Base-by-base conservation (phyloP, 2,888 invertebrate genomes). In the Octodonta nipae region DNA sequence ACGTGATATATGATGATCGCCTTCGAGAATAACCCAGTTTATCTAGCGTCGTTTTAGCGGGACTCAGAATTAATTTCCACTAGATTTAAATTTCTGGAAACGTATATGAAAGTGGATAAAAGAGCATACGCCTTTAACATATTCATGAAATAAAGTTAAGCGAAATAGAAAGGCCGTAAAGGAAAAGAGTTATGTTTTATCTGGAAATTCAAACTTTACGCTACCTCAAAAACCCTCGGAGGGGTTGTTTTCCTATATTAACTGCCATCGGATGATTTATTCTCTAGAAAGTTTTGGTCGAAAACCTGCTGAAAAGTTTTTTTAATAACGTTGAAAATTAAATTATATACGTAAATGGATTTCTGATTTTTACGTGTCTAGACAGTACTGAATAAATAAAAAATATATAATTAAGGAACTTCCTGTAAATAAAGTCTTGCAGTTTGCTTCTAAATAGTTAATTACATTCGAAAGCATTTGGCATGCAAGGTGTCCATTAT, bases 191-290 rank as follows among this genome's bases (percentile, higher is more conserved):
- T 35, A 35, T 32, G 35, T 25, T 28, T 35, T 25, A 28, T 35
- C 32, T 28, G 27, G 28, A 32, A 8, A 28, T 17, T 29, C 29
- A 13, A 16, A 34, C 34, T 34, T 29, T 17, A 28, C 17, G 34
- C 30, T 30, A 34, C 26, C 34, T 26, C 24, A 26, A 29, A 26
- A 26, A 34, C 29, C 30, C 36, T 33, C 32, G 14, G 24, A 36
- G 32, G 32, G 35, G 32, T 32, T 35, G 35, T 36, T 36, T 36
- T 36, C 32, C 30, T 32, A 24, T 34, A 34, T 30, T 36, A 36
- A 34, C 32, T 33, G 36, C 33, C 36, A 28, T 34, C 30, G 36
- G 34, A 36, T 30, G 36, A 32, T 32, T 35, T 35, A 35, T n/a
- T n/a, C n/a, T n/a, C n/a, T n/a, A n/a, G n/a, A n/a, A n/a, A n/a